Evolutionary conservation across 1,140 invertebrate genomes (phyloP).

Genomic region (Littorina saxatilis): DNA sequence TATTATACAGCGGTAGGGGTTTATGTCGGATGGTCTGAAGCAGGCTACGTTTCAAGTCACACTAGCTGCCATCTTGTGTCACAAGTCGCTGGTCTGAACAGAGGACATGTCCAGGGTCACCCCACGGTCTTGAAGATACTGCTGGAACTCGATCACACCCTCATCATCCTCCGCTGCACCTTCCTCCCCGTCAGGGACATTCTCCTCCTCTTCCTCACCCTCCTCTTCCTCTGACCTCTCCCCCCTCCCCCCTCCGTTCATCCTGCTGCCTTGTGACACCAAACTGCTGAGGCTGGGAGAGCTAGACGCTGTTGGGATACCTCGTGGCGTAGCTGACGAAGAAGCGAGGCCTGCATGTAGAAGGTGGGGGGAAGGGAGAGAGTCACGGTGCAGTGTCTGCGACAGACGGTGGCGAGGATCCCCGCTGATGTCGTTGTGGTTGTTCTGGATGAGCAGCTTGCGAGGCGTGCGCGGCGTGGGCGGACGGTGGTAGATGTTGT

Average conservation of each 20-base stretch:
- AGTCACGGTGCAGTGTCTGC: neutral
- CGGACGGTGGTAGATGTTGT: constrained; percentile 35
- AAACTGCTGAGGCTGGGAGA: neutral
- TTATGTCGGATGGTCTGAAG: no score
- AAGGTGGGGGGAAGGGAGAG: constrained; percentile 20
- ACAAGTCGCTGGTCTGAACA: neutral
- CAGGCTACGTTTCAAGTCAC: no score
- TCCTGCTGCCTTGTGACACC: constrained; percentile 17
- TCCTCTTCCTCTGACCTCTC: constrained; percentile 14
- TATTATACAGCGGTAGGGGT: no score
- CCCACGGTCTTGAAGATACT: constrained; percentile 18
- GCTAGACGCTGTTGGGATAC: neutral
- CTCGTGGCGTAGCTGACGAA: neutral
- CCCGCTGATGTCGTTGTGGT: neutral
- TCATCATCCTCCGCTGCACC: neutral
- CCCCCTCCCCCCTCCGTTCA: neutral
- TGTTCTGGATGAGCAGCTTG: constrained; percentile 30
- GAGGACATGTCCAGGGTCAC: constrained; percentile 8
- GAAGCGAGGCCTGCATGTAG: neutral
- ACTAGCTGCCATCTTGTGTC: no score
- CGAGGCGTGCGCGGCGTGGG: constrained; percentile 17
- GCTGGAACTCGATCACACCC: constrained; percentile 15
- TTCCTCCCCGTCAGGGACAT: neutral
- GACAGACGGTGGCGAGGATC: neutral
- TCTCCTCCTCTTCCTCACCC: neutral